Conservation (phyloP, 2,113 vertebrate genomes). For the Chaenocephalus aceratus region DNA sequence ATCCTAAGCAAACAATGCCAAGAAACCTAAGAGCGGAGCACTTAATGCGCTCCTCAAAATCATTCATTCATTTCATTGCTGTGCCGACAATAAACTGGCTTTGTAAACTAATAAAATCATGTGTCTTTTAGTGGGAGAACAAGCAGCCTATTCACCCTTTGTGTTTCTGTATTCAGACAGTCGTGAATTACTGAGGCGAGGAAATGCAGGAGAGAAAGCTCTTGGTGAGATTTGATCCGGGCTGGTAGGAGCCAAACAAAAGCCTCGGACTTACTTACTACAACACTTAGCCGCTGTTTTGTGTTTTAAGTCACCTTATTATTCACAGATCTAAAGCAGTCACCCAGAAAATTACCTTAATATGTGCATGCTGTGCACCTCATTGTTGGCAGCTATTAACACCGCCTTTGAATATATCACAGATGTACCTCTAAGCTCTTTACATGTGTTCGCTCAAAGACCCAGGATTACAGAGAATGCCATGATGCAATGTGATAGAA, state of each 20-base stretch:
- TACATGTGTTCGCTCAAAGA: slow-evolving; percentile 36
- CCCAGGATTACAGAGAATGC: slow-evolving; percentile 14
- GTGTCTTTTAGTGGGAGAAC: slow-evolving; percentile 34
- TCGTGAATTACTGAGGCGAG: slow-evolving; percentile 30
- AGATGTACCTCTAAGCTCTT: slow-evolving; percentile 35
- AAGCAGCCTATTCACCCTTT: slow-evolving; percentile 51
- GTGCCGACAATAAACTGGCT: slow-evolving; percentile 40
- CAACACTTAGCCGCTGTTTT: slow-evolving; percentile 28
- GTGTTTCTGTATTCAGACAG: slow-evolving; percentile 48
- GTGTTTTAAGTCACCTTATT: slow-evolving; percentile 35
- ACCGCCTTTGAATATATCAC: slow-evolving; percentile 8
- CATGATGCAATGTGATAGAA: slow-evolving; percentile 19
- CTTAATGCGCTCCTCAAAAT: slow-evolving; percentile 21
- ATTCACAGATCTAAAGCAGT: slow-evolving; percentile 21
- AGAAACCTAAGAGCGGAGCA: slow-evolving; percentile 9
- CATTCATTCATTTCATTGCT: slow-evolving; percentile 4
- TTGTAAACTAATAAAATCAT: slow-evolving; percentile 51
- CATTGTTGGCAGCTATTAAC: slow-evolving; percentile 18
- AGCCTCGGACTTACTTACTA: slow-evolving; percentile 29
- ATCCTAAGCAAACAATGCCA: slow-evolving; percentile 30
- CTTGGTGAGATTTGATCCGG: slow-evolving; percentile 38
- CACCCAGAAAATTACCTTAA: slow-evolving; percentile 25
- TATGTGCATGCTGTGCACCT: slow-evolving; percentile 7
- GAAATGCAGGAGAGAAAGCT: slow-evolving; percentile 29
- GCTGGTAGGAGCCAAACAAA: slow-evolving; percentile 37